These are phyloP conservation scores for Pachydiplax longipennis DNA, from an alignment of 2,888 invertebrate species.

Conservation along the genomic window DNA sequence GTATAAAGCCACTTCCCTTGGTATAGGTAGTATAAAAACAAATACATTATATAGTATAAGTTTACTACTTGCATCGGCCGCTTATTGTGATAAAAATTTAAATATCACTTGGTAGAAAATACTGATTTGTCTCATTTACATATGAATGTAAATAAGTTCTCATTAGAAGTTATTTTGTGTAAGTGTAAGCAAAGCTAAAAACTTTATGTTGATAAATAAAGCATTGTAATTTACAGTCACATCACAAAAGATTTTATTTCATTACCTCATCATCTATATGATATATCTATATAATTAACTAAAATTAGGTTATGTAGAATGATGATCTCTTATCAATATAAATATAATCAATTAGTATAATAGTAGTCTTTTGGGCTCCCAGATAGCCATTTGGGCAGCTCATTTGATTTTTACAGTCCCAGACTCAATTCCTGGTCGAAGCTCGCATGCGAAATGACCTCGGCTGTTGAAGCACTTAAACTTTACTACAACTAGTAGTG, in stretches of 20 bases:
- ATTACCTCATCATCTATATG: neutral
- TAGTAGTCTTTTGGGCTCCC: no score
- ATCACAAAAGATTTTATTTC: neutral
- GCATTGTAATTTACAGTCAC: constrained; percentile 26
- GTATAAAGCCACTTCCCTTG: neutral
- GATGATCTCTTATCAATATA: no score
- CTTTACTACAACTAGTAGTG: no score
- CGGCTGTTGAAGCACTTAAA: no score
- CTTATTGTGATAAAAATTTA: constrained; percentile 37
- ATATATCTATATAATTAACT: no score
- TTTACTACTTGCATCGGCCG: constrained; percentile 34
- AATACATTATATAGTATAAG: neutral
- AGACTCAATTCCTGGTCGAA: no score
- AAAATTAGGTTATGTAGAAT: no score
- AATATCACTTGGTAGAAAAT: constrained; percentile 19
- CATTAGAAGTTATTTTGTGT: constrained; percentile 15
- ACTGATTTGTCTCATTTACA: constrained; percentile 8
- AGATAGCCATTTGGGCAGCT: no score
- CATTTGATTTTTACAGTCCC: no score
- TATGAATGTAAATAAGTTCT: constrained; percentile 33
- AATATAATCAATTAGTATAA: no score
- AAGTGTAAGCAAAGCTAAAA: constrained; percentile 12
- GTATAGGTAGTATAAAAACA: neutral
- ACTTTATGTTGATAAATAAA: constrained; percentile 29
- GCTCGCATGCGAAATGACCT: no score